Conservation (phyloP, 2,888 invertebrate species). For the Zygothrica quintamaculata region DNA sequence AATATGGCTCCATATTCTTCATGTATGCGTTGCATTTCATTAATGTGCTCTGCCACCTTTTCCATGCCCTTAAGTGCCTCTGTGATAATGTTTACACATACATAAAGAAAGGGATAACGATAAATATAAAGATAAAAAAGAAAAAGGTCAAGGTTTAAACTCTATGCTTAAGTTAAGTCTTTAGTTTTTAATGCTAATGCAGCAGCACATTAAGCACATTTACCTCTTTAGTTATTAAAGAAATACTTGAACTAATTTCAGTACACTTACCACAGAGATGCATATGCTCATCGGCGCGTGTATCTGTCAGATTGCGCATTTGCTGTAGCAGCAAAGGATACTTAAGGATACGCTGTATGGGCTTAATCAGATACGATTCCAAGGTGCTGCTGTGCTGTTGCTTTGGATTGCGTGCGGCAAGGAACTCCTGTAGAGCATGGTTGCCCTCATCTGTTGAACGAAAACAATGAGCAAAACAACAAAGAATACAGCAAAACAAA, state of each 20-base stretch:
- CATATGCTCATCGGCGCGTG: constrained; percentile 96
- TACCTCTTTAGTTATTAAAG: neutral
- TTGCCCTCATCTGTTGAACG: constrained; percentile 93
- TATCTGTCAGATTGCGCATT: constrained; percentile 96
- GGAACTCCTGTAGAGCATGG: constrained; percentile 97
- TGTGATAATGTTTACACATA: constrained; percentile 84
- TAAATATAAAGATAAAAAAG: no score
- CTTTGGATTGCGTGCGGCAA: constrained; percentile 96
- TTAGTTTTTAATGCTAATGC: no score
- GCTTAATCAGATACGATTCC: constrained; percentile 99
- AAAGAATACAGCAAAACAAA: no score
- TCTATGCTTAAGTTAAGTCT: no score
- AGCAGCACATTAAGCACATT: no score
- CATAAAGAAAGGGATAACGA: no score
- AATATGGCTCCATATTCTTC: constrained; percentile 99
- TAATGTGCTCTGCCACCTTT: constrained; percentile 99
- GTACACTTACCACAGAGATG: constrained; percentile 92
- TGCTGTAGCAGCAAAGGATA: constrained; percentile 98
- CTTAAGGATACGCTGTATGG: constrained; percentile 98
- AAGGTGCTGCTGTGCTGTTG: constrained; percentile 98
- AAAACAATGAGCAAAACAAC: neutral
- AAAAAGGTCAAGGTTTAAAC: no score
- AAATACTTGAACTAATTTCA: neutral
- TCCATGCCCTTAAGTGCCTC: constrained; percentile 99
- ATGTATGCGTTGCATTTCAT: constrained; percentile 99